Conservation (phyloP, 2,888 invertebrate genomes). For the Argyra leucocephala region DNA sequence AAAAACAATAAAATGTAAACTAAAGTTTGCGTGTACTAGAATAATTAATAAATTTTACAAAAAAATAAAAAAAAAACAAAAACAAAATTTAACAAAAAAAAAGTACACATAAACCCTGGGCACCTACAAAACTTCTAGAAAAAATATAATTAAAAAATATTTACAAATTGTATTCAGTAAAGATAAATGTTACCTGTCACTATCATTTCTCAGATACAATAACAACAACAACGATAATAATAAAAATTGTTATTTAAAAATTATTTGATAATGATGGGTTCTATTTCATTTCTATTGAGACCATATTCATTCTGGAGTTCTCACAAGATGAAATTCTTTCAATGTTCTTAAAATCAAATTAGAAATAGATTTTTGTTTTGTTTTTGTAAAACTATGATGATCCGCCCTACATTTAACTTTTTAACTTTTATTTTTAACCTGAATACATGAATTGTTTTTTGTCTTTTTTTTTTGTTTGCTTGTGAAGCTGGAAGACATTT, state of each 20-base stretch:
- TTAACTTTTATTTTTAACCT: too few species aligned
- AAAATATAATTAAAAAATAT: neutral
- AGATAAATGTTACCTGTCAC: neutral
- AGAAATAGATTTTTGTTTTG: neutral
- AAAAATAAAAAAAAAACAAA: too few species aligned
- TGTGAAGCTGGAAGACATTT: too few species aligned
- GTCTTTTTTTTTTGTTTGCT: neutral
- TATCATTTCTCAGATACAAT: neutral
- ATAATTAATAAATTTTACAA: neutral
- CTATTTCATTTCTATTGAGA: neutral
- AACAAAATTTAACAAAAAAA: neutral
- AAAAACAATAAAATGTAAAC: neutral
- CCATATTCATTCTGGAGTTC: neutral
- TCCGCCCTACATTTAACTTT: conserved; percentile 6
- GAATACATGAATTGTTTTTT: neutral
- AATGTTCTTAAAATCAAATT: neutral
- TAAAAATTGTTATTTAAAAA: too few species aligned
- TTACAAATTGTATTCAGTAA: neutral
- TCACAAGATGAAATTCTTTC: neutral
- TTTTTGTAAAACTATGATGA: neutral
- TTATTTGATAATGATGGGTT: neutral
- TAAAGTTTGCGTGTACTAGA: neutral
- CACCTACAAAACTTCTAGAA: neutral
- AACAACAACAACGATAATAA: too few species aligned
- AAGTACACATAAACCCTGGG: neutral